Evolutionary conservation across 2,888 invertebrate genomes (phyloP).

Genomic region (Acronicta aceris): DNA sequence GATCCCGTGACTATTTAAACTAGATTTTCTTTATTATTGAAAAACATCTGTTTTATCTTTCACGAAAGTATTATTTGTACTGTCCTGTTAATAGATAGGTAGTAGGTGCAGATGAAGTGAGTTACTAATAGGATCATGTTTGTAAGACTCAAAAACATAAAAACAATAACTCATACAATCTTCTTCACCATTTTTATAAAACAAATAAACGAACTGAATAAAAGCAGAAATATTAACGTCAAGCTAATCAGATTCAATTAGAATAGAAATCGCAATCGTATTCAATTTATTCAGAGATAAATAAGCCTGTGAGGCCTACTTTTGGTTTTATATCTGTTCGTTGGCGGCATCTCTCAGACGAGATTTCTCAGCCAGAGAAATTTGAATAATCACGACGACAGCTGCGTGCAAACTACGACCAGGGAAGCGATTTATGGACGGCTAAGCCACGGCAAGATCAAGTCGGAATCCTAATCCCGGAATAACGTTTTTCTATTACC

Average conservation of each 20-base stretch:
- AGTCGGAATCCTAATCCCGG: conserved; percentile 32
- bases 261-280: conserved; percentile 36
- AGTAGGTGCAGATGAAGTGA: too few species aligned
- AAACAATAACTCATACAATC: too few species aligned
- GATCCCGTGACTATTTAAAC: too few species aligned
- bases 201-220: too few species aligned
- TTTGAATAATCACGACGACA: conserved; percentile 54
- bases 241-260: conserved; percentile 22
- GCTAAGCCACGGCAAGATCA: conserved; percentile 31
- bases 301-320: conserved; percentile 29
- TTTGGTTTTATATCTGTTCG: conserved; percentile 48
- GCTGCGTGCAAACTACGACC: conserved; percentile 48
- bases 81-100: too few species aligned
- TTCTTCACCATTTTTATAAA: too few species aligned
- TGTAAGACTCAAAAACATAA: too few species aligned
- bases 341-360: conserved; percentile 42
- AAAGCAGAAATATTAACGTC: neutral
- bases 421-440: conserved; percentile 40
- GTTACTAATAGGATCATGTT: too few species aligned
- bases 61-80: too few species aligned
- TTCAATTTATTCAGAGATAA: conserved; percentile 44
- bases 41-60: too few species aligned
- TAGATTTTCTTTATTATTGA: too few species aligned
- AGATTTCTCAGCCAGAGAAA: conserved; percentile 35
- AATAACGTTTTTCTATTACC: conserved; percentile 24